These are phyloP conservation scores for Halictus rubicundus DNA, from an alignment of 1,140 invertebrate genomes.

Conservation along the genomic window DNA sequence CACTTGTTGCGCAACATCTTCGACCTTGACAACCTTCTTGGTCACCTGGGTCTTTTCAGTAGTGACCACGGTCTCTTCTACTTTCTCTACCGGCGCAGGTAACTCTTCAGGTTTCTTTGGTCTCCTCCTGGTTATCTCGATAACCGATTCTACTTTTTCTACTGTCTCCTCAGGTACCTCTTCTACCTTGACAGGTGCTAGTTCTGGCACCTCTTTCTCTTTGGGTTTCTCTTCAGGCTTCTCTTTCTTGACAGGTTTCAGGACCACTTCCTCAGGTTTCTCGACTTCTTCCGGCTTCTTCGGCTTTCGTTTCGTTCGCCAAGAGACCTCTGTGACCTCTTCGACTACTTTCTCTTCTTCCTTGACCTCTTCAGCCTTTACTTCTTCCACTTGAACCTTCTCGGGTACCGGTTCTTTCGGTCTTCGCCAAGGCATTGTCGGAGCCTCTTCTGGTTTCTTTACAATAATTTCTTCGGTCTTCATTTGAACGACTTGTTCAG, in stretches of 20 bases:
- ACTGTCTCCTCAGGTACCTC: conserved; percentile 29
- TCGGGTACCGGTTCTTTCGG: conserved; percentile 35
- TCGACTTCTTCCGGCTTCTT: conserved; percentile 15
- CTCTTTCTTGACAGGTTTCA: conserved; percentile 55
- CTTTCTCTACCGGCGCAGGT: conserved; percentile 55
- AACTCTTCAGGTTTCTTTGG: conserved; percentile 73
- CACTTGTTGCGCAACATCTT: conserved; percentile 2
- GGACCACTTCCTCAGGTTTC: conserved; percentile 14
- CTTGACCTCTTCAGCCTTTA: not conserved
- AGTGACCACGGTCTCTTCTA: conserved; percentile 12
- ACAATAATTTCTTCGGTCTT: conserved; percentile 62
- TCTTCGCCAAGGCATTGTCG: conserved; percentile 59
- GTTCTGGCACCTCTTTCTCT: conserved; percentile 70
- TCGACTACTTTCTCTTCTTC: conserved; percentile 39
- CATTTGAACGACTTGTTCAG: conserved; percentile 52
- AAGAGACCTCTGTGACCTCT: conserved; percentile 39
- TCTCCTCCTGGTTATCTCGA: conserved; percentile 49
- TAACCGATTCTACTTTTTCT: conserved; percentile 67
- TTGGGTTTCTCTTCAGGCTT: conserved; percentile 58
- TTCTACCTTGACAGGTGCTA: conserved; percentile 23
- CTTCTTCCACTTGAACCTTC: not conserved
- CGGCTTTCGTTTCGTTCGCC: conserved; percentile 39
- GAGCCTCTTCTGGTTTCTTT: conserved; percentile 53
- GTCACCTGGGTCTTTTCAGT: conserved; percentile 4
- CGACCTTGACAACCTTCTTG: not conserved